Evolutionary conservation across 2,113 vertebrate species (phyloP).

Genomic region (Eubucco bourcierii): DNA sequence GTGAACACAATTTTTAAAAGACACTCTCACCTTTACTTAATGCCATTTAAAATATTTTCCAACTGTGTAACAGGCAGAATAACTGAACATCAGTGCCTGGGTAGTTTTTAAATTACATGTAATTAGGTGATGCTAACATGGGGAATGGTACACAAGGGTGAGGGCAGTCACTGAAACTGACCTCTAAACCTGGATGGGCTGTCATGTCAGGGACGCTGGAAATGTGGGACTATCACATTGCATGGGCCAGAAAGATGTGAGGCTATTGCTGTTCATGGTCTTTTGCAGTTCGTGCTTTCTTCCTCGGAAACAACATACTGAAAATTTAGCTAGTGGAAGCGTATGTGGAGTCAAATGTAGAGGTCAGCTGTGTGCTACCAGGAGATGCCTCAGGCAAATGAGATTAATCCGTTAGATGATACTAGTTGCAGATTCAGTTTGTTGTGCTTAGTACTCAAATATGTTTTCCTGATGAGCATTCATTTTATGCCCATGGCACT

Average conservation of each 20-base stretch:
- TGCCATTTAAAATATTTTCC: neutral
- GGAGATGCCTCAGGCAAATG: neutral
- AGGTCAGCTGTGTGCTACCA: fast-evolving
- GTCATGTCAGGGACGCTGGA: neutral
- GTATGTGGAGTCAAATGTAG: fast-evolving
- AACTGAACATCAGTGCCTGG: neutral
- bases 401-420: neutral
- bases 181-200: neutral
- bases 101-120: neutral
- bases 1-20: neutral
- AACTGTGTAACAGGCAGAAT: neutral
- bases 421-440: neutral
- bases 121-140: neutral
- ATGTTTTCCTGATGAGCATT: neutral
- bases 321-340: neutral
- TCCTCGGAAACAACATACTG: neutral
- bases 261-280: fast-evolving
- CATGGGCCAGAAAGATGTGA: neutral
- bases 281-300: neutral
- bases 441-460: neutral
- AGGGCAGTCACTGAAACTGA: neutral
- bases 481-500: neutral
- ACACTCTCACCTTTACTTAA: neutral
- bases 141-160: neutral
- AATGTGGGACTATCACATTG: fast-evolving